Conservation (phyloP, 2,113 vertebrate genomes). For the Actenoides hombroni region DNA sequence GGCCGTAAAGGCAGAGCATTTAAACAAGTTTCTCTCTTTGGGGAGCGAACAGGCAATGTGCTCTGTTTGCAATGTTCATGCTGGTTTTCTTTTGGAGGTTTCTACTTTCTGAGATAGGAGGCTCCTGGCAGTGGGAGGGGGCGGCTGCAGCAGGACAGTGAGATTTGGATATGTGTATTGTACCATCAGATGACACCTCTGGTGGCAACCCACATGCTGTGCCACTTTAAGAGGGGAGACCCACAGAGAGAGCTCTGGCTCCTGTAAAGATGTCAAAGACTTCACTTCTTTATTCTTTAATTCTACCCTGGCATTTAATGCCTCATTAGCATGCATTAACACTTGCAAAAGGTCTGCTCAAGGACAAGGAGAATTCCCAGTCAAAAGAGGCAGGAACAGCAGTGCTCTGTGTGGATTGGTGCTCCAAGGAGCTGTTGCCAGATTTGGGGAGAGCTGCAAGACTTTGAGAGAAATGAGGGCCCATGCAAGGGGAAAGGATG, state of each 20-base stretch:
- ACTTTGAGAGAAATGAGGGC: neutral
- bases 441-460: constrained; percentile 10
- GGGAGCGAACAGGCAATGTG: neutral
- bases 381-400: constrained; percentile 52
- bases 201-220: rapidly evolving
- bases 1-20: neutral
- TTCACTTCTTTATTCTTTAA: constrained; percentile 24
- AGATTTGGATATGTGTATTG: rapidly evolving
- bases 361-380: constrained; percentile 1
- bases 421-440: constrained; percentile 23
- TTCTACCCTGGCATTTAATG: constrained; percentile 23
- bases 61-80: neutral
- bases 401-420: neutral
- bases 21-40: neutral
- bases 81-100: neutral
- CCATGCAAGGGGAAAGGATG: neutral
- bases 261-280: neutral
- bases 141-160: neutral
- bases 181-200: neutral
- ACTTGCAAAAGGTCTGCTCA: neutral
- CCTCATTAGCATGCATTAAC: constrained; percentile 62
- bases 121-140: neutral
- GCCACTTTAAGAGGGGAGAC: neutral
- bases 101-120: neutral
- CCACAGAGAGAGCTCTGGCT: neutral